These are phyloP conservation scores for Python bivittatus DNA, from an alignment of 2,113 vertebrate genomes.

Conservation along the genomic window DNA sequence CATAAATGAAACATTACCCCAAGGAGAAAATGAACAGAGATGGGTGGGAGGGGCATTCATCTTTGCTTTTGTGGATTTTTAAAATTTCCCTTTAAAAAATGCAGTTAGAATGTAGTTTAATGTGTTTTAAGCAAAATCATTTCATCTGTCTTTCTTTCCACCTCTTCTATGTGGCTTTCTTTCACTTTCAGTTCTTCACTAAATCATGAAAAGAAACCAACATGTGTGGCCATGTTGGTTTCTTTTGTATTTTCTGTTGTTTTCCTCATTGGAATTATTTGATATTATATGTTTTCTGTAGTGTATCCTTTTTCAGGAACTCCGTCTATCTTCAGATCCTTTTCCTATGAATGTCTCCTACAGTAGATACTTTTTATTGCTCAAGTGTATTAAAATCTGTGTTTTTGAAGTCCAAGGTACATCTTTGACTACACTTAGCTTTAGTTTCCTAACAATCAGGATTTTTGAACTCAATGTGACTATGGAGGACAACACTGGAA, in stretches of 20 bases:
- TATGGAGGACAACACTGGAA: too few relatives aligned
- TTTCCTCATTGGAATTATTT: neutral
- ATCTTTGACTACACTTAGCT: neutral
- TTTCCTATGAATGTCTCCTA: neutral
- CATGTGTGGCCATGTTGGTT: neutral
- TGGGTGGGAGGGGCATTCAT: neutral
- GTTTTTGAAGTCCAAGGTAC: neutral
- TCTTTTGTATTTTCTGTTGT: neutral
- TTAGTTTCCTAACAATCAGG: neutral
- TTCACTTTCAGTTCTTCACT: neutral
- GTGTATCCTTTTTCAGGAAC: neutral
- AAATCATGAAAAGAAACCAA: neutral
- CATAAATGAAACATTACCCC: neutral
- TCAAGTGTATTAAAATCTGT: too few relatives aligned
- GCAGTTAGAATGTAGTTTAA: neutral
- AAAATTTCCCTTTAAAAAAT: conserved; percentile 2
- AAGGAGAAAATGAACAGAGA: neutral
- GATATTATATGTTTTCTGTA: neutral
- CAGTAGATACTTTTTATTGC: too few relatives aligned
- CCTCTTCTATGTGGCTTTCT: neutral
- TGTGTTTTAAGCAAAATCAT: neutral
- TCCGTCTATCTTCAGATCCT: neutral
- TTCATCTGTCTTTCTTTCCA: neutral
- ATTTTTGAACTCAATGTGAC: too few relatives aligned
- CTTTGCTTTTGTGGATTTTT: neutral